Evolutionary conservation across 2,888 invertebrate species (phyloP), one percentile per base, ranked within the genome.

Genomic region (Stenoptilia bipunctidactyla): DNA sequence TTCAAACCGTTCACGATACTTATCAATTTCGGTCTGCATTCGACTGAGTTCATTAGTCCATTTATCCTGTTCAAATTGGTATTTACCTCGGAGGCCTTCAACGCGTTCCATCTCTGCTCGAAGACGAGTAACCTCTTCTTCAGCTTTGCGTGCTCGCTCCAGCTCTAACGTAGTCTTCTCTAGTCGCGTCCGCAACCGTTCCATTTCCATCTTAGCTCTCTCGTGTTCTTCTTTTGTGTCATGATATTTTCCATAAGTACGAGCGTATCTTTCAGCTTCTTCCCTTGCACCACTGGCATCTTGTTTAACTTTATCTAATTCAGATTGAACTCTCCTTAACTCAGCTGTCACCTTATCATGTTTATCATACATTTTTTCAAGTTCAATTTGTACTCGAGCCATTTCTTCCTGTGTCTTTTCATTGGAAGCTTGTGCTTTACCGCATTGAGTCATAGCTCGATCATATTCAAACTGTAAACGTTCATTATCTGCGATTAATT

Each of bases 341-440:
- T 96, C 96, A 9, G 89, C 85, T 52, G 94, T 92, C 41, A 90
- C 88, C 63, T 94, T 92, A 52, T 96, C 96, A 58, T 94, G 92
- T 55, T 95, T 94, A 58, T 96, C 96, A 58, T 93, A 93, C 86
- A 94, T 90, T 71, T 95, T 96, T 64, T 96, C 96, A 35, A 93
- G 85, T 74, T 96, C 96, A 39, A 94, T 86, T 61, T 94, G 93
- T 55, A 94, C 88, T 55, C 94, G 86, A 0, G 93, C 91, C 53
- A 93, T 88, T 75, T 96, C 96, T 64, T 96, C 96, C 66, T 95
- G 94, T 39, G 92, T 91, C 59, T 95, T 94, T 62, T 96, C 96
- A 45, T 94, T 91, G 4, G 91, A 90, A 9, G 91, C 91, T 62
- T 93, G 93, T 9, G 92, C 90, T 75, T 96, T 96, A 47, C 89